Base-by-base conservation (phyloP, 2,888 invertebrate species). In the Ischnus inquisitorius region DNA sequence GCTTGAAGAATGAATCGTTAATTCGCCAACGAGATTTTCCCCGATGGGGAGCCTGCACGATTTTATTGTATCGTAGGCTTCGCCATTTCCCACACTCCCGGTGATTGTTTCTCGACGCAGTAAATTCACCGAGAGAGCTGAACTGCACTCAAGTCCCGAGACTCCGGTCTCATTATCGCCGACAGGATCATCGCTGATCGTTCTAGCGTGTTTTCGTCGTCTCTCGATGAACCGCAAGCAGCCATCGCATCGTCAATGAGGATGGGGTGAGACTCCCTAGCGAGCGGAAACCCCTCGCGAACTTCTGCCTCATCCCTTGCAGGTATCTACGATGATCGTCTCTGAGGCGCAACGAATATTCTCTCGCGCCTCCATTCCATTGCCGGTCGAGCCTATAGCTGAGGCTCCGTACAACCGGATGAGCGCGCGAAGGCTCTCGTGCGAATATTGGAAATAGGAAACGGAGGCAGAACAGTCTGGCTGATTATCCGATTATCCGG, bases 401-500 rank as follows among this genome's bases (percentile, higher is more conserved):
- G 34, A n/a, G n/a, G n/a, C n/a, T n/a, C 69, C 64, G 65, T 8
- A 19, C 19, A 28, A 46, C 62, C 16, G 25, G 19, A 16, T 5
- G 14, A 75, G 54, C 12, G 54, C 12, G 75, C 16, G 39, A 68
- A 54, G 51, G 22, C 75, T 65, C 62, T 68, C 64, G 51, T 0
- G 62, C 87, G 89, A 90, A 90, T 92, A 92, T 92, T 91, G 91
- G 90, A 90, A 90, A 90, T 89, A 88, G 88, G 88, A 87, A 90
- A 87, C 90, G 90, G 91, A 91, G 92, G 88, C 89, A 87, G 90
- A 91, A 90, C 90, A 90, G 92, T 92, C 91, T 90, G 90, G 91
- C 89, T 93, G 92, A 92, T 93, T 92, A 93, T 93, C 91, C 90
- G 92, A 93, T 93, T 93, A 92, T 92, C 91, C 90, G 89, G 86